These are phyloP conservation scores for Chaetogeoica ovagalla DNA, from an alignment of 2,888 invertebrate genomes.

Conservation along the genomic window DNA sequence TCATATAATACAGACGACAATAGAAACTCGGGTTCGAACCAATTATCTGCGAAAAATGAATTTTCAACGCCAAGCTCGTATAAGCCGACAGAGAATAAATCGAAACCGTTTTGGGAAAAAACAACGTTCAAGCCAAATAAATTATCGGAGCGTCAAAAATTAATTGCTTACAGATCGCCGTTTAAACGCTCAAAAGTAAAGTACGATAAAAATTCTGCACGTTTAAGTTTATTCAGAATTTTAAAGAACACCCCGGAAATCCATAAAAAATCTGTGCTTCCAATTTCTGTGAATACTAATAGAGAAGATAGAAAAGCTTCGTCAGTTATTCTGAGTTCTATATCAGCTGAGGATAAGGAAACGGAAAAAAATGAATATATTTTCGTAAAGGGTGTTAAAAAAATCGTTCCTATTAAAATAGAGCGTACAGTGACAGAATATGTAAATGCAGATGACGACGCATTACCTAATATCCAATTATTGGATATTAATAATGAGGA, in stretches of 20 bases:
- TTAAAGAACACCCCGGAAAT: slow-evolving; percentile 33
- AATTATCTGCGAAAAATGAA: slow-evolving; percentile 2
- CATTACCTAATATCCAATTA: slow-evolving; percentile 33
- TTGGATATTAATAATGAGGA: not conserved
- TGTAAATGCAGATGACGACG: not conserved
- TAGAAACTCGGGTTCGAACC: slow-evolving; percentile 15
- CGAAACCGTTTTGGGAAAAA: slow-evolving; percentile 10
- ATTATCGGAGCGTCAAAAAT: slow-evolving; percentile 39
- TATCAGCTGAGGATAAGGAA: slow-evolving; percentile 9
- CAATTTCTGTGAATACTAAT: slow-evolving; percentile 34
- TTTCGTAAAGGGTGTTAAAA: slow-evolving; percentile 31
- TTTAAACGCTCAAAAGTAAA: slow-evolving; percentile 40
- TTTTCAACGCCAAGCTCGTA: slow-evolving; percentile 19
- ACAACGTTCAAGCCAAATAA: slow-evolving; percentile 1
- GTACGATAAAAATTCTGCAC: slow-evolving; percentile 37
- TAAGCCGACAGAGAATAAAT: slow-evolving; percentile 18
- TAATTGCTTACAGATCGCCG: slow-evolving; percentile 37
- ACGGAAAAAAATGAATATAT: slow-evolving; percentile 45
- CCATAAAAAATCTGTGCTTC: slow-evolving; percentile 38
- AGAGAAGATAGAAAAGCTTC: slow-evolving; percentile 38
- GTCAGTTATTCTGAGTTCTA: slow-evolving; percentile 23
- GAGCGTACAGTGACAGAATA: slow-evolving; percentile 6
- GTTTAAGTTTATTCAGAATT: slow-evolving; percentile 36
- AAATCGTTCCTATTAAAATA: slow-evolving; percentile 22
- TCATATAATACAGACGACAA: not conserved